Evolutionary conservation across 2,888 invertebrate genomes (phyloP).

Genomic region (Phragmatobia fuliginosa): DNA sequence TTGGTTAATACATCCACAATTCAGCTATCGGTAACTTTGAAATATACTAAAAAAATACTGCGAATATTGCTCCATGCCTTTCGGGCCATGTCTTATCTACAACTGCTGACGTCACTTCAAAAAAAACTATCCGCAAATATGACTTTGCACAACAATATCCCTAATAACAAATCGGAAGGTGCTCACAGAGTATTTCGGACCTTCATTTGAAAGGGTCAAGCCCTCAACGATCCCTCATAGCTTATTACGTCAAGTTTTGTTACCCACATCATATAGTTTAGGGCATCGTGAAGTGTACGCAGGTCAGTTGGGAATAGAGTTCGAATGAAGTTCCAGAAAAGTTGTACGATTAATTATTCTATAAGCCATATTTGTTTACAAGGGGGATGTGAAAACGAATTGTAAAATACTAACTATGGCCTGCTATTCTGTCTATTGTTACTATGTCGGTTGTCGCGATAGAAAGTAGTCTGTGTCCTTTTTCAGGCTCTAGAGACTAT

Average conservation of each 20-base stretch:
- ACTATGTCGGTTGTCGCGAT: too few relatives aligned
- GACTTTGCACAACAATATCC: slow-evolving; percentile 17
- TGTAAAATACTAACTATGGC: too few relatives aligned
- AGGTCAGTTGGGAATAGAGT: slow-evolving; percentile 9
- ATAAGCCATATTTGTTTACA: background rate
- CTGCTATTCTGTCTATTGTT: too few relatives aligned
- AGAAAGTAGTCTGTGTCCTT: too few relatives aligned
- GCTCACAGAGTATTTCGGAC: slow-evolving; percentile 39
- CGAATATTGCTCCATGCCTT: too few relatives aligned
- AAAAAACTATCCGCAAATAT: slow-evolving; percentile 9
- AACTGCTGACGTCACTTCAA: background rate
- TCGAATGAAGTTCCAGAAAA: slow-evolving; percentile 7
- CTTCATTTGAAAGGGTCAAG: slow-evolving; percentile 34
- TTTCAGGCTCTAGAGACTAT: too few relatives aligned
- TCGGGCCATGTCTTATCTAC: background rate
- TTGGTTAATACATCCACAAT: background rate
- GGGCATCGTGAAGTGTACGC: slow-evolving; percentile 13
- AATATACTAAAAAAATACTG: background rate
- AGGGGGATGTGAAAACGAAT: too few relatives aligned
- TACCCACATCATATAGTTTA: slow-evolving; percentile 27
- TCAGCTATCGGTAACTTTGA: background rate
- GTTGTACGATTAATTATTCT: slow-evolving; percentile 1
- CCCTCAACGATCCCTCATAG: slow-evolving; percentile 24
- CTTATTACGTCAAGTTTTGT: slow-evolving; percentile 40
- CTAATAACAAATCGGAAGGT: slow-evolving; percentile 24